Evolutionary conservation across 1,140 invertebrate species (phyloP).

Genomic region (Steinernema feltiae): DNA sequence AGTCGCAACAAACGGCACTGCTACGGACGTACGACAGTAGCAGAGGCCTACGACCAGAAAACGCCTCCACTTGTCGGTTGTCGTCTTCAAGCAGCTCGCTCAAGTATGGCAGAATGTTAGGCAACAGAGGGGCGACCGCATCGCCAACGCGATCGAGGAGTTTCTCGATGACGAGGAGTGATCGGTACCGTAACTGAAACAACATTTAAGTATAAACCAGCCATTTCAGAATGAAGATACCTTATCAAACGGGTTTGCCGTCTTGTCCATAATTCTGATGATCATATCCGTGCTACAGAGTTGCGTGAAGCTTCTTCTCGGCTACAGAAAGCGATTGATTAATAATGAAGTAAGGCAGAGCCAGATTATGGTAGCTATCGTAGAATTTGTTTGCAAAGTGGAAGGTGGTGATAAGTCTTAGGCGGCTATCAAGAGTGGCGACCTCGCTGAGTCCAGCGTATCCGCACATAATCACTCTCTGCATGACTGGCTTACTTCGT

Average conservation of each 20-base stretch:
- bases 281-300: slow-evolving; percentile 17
- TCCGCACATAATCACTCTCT: slow-evolving; percentile 25
- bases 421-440: neutral
- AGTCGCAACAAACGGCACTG: too few relatives aligned
- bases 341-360: slow-evolving; percentile 27
- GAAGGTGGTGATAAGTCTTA: slow-evolving; percentile 27
- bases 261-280: slow-evolving; percentile 35
- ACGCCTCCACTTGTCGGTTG: slow-evolving; percentile 31
- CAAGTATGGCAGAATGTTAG: slow-evolving; percentile 30
- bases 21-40: too few relatives aligned
- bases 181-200: slow-evolving; percentile 30
- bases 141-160: slow-evolving; percentile 30
- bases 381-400: slow-evolving; percentile 36
- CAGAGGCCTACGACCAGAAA: too few relatives aligned
- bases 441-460: slow-evolving; percentile 14
- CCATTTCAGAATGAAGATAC: slow-evolving; percentile 6
- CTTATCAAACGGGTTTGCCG: slow-evolving; percentile 17
- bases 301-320: slow-evolving; percentile 3
- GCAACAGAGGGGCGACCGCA: slow-evolving; percentile 28
- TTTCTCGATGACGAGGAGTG: slow-evolving; percentile 29
- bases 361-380: slow-evolving; percentile 21
- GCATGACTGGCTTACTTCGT: slow-evolving; percentile 18
- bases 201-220: neutral
- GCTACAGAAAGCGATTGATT: neutral
- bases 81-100: slow-evolving; percentile 32